Evolutionary conservation across 1,140 invertebrate genomes (phyloP), one percentile per base, ranked within the genome.

Genomic region (Heliconius melpomene): DNA sequence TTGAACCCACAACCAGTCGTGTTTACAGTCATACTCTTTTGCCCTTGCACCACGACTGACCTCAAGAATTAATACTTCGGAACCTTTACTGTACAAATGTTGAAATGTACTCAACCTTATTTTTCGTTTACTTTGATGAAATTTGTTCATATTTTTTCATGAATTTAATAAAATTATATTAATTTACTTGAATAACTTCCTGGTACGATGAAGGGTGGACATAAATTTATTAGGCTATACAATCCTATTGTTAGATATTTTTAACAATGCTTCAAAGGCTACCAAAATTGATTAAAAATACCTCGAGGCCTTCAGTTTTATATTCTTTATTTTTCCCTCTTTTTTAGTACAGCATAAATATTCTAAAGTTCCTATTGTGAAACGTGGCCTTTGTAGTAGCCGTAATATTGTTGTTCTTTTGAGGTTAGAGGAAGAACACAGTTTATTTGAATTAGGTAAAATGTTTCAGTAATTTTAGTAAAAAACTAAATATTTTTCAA

Each of bases 131-230:
- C n/a, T 77, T 77, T 76, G 32, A 40, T 23, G 29, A 29, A 75
- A 77, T 6, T 76, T 70, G 60, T 76, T 40, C 20, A 23, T 26
- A 11, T 26, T 18, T 75, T 46, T 46, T 16, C 6, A 57, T 23
- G 7, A 75, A 66, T 66, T 23, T 75, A 46, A 75, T 75, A 66
- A 75, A 75, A 66, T 38, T 23, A 23, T 23, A 26, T 75, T 46
- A 9, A 66, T 40, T 40, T 66, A 16, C 26, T 66, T 29, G 3
- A 66, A 75, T 16, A 40, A 13, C 71, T 77, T 52, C 18, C 60
- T 66, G 60, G 23, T 60, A 60, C 20, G 57, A 29, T 66, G 11
- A 66, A 29, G 60, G 23, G 60, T 66, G 26, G 57, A 66, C 26
- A 26, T 66, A 66, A 11, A 66, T 66, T 66, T 29, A 5, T 5